Conservation (phyloP, 2,888 invertebrate species). For the Seladonia tumulorum region DNA sequence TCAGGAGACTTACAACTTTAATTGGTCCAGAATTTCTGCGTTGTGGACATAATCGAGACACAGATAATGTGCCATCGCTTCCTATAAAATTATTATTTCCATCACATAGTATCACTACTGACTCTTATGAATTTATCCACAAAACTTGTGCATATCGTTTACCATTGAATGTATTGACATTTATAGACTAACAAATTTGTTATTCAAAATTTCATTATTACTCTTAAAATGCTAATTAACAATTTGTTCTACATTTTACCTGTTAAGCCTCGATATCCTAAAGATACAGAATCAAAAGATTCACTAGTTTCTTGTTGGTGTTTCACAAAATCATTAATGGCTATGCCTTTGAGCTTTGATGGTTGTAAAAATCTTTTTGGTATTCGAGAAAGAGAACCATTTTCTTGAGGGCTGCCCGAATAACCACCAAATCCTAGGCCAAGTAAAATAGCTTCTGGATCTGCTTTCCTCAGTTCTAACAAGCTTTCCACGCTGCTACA, state of each 20-base stretch:
- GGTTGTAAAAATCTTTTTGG: conserved; percentile 93
- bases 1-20: conserved; percentile 82
- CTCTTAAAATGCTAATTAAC: neutral
- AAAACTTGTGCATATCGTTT: conserved; percentile 9
- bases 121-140: conserved; percentile 19
- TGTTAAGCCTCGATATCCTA: conserved; percentile 91
- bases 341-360: conserved; percentile 91
- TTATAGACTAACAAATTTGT: conserved; percentile 4
- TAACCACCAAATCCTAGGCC: conserved; percentile 92
- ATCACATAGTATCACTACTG: conserved; percentile 46
- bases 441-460: conserved; percentile 94
- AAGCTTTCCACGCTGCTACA: conserved; percentile 93
- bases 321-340: conserved; percentile 90
- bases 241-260: conserved; percentile 84
- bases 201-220: conserved; percentile 11
- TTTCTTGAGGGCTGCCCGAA: conserved; percentile 88
- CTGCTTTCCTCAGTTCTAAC: conserved; percentile 92
- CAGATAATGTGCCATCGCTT: conserved; percentile 80
- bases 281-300: conserved; percentile 90
- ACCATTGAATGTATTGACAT: neutral
- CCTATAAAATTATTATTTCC: conserved; percentile 80
- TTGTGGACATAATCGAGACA: conserved; percentile 77
- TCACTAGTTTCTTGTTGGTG: conserved; percentile 90
- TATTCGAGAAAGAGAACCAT: conserved; percentile 88
- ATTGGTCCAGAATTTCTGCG: conserved; percentile 82